A percentile compares a stretch with the other conserved stretches of the same genome.
Evolutionary conservation across 2,113 vertebrate genomes (phyloP).

Genomic region (Rostratula benghalensis): DNA sequence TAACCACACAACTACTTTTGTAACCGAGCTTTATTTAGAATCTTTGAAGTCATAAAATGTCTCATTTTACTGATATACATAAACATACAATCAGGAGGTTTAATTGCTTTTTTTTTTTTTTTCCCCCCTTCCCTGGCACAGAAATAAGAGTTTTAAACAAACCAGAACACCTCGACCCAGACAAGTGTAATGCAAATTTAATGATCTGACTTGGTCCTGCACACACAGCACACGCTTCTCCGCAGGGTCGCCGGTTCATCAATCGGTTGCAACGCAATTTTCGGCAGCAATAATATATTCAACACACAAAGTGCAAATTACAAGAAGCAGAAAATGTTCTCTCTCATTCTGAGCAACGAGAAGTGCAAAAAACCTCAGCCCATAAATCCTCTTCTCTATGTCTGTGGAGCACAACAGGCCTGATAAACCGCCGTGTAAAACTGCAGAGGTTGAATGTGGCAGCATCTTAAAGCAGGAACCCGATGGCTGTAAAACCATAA

Average conservation of each 20-base stretch:
- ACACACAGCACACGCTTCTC: not conserved
- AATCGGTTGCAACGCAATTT: constrained; percentile 30
- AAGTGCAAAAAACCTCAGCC: constrained; percentile 46
- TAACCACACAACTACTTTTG: not conserved
- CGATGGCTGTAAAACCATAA: not conserved
- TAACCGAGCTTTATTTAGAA: constrained; percentile 70
- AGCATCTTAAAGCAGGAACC: constrained; percentile 18
- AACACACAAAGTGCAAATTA: constrained; percentile 49
- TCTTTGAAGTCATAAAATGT: constrained; percentile 64
- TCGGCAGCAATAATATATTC: constrained; percentile 47
- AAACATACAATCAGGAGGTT: constrained; percentile 52
- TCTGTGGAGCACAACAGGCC: not conserved
- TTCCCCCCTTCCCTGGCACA: not conserved
- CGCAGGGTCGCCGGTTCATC: not conserved
- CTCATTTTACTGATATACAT: constrained; percentile 24
- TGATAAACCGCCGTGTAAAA: not conserved
- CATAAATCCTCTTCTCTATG: constrained; percentile 4
- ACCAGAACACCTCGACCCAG: constrained; percentile 29
- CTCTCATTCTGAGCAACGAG: constrained; percentile 18
- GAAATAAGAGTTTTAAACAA: constrained; percentile 52
- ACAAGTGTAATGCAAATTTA: not conserved
- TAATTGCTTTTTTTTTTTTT: constrained; percentile 21
- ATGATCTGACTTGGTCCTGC: constrained; percentile 5
- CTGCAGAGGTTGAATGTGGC: not conserved
- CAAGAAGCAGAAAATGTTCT: constrained; percentile 45